Base-by-base conservation (phyloP, 2,888 invertebrate genomes). In the Thalpophila matura region DNA sequence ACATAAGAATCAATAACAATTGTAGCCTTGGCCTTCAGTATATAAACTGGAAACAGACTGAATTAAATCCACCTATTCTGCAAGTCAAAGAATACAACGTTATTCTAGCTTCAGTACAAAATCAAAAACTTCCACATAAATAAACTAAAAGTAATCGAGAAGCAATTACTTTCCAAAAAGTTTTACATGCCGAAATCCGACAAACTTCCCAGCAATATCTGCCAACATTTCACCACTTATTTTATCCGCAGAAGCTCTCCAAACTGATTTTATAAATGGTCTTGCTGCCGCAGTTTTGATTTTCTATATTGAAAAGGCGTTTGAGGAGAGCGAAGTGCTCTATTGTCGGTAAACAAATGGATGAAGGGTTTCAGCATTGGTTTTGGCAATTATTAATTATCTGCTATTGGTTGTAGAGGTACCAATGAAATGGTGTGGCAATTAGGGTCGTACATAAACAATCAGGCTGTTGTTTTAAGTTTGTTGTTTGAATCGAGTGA, bases 221-320 rank as follows among this genome's bases (percentile, higher is more conserved):
- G 40, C 31, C 31, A 29, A 37, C 31, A 47, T 38, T 55, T 33
- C 9, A 18, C 33, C 59, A 20, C 33, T 59, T 50, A 72, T 12
- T 50, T 35, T 16, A 57, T 58, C 33, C 31, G 18, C 1, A 20
- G 10, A 62, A 31, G n/a, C 55, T 51, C 56, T 57, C 42, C 27
- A 42, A 55, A 65, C 68, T 78, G 77, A 86, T 86, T 86, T 85
- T 82, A 87, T 85, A 86, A 88, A 89, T 88, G 84, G 79, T 63
- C 26, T 49, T 26, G 51, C 49, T 58, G 56, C 79, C 80, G 53
- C 82, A 82, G 79, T 85, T 89, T 85, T 82, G 85, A 85, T 86
- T 86, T 86, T 83, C 81, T 59, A 67, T 86, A 87, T 86, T 89
- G 87, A 89, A 88, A 84, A 83, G 85, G 80, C 81, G 81, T 81